Base-by-base conservation (phyloP, 53 echinoderm and acorn worm genomes). In the Arbacia lixula region DNA sequence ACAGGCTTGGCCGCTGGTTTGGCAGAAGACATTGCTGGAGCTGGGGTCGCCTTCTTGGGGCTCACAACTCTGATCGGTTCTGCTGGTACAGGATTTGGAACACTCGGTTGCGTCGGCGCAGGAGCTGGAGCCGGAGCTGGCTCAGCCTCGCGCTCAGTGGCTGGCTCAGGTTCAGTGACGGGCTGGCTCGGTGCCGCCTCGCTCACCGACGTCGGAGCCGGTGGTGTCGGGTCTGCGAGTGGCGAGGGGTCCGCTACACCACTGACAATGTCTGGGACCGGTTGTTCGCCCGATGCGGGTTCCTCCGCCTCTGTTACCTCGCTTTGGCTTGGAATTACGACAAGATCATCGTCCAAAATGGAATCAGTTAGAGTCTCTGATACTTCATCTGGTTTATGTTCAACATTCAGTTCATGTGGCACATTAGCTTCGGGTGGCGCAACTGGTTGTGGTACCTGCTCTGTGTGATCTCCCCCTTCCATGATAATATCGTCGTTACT, bases 311-410 rank as follows among this genome's bases (percentile, higher is more conserved):
- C 41, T 38, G 38, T 28, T 10, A 42, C 2, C 20, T 71, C 71
- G 20, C 16, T 46, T 14, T 46, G 71, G 42, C 46, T 71, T 0
- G 71, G 71, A 49, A 71, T 71, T 40, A 71, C 50, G 22, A 71
- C 71, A 17, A 71, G 71, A 71, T 71, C 71, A 12, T 71, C 71
- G 29, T 71, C 71, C 43, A 71, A 71, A 46, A 71, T 40, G 29
- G 71, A 71, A 26, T 71, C 71, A 28, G 71, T 27, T 27, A 49
- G 41, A 17, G 49, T 17, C 29, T 46, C 29, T 49, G 10, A 2
- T 26, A 43, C 29, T 29, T 71, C 30, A 0, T 43, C 46, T 4
- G 20, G 12, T 17, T 46, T 71, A 29, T 43, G 41, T 40, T 49
- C 71, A 71, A 49, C 30, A 3, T 24, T 4, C 4, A 5, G 10